A percentile compares a stretch with the other conserved stretches of the same genome.
Evolutionary conservation across 2,888 invertebrate genomes (phyloP).

Genomic region (Drosophila flavopinicola): DNA sequence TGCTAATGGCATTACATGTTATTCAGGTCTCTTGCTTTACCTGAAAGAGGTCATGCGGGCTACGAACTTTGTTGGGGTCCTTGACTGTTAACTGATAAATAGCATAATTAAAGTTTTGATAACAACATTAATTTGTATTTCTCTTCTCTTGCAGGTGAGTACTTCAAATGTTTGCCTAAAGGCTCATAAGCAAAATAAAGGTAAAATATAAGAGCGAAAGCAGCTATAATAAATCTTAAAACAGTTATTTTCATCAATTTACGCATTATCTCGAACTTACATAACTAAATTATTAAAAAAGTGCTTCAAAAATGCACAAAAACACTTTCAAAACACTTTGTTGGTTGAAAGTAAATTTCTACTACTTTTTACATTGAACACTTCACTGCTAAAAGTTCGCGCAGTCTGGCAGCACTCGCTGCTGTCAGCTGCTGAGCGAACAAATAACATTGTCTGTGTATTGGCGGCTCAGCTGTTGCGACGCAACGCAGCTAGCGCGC

Average conservation of each 20-base stretch:
- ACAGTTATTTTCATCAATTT: too few relatives aligned
- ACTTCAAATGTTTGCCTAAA: not conserved
- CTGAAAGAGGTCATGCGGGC: conserved; percentile 46
- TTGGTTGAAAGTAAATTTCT: conserved; percentile 40
- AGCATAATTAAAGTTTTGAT: conserved; percentile 32
- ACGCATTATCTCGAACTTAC: too few relatives aligned
- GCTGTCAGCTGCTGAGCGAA: conserved; percentile 64
- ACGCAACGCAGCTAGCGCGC: conserved; percentile 20
- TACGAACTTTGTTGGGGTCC: conserved; percentile 13
- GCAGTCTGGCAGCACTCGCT: conserved; percentile 56
- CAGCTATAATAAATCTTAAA: too few relatives aligned
- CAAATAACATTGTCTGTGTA: conserved; percentile 33
- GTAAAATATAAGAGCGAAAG: too few relatives aligned
- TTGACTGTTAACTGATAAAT: conserved; percentile 23
- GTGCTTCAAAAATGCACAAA: too few relatives aligned
- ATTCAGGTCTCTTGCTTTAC: conserved; percentile 4
- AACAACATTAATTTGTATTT: conserved; percentile 2
- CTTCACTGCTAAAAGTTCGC: conserved; percentile 2
- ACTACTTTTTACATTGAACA: conserved; percentile 36
- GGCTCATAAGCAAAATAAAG: not conserved
- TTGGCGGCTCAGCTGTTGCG: conserved; percentile 55
- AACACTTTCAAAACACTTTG: conserved; percentile 5
- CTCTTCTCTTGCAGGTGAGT: conserved; percentile 61
- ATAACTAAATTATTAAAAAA: too few relatives aligned
- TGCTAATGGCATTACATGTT: conserved; percentile 45